Evolutionary conservation across 2,113 vertebrate species (phyloP), one percentile per base, ranked within the genome.

Genomic region (Uropsilus gracilis): DNA sequence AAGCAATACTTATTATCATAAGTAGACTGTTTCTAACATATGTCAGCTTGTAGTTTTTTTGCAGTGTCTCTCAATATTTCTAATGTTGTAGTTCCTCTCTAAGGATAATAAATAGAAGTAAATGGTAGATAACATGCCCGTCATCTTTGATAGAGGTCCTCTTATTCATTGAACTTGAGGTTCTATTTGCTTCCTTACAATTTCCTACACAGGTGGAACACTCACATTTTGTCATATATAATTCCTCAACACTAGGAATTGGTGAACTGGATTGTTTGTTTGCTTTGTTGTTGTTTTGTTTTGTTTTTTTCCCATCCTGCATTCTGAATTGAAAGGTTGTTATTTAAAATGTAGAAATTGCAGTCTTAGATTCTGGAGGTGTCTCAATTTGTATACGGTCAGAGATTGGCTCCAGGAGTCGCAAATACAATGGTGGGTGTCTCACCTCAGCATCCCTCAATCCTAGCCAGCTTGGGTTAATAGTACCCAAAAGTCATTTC

Each of bases 401-500:
- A 0, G 44, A 80, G 42, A 86, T 5, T 95, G 75, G 44, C 91
- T 95, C 61, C 28, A 66, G 64, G 83, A 46, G 34, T 94, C 89
- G 7, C 12, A 92, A 87, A 92, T 48, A 66, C 6, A 16, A 34
- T 88, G 17, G 64, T 69, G 78, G 37, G 14, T 37, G 28, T 84
- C 93, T 95, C 48, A 87, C 59, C 46, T 94, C 32, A 0, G 32
- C 6, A 6, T 92, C 82, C 32, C 42, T 77, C 83, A 95, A 75
- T 87, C 71, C 34, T 28, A 93, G 89, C 71, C 93, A 97, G 12
- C 17, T 50, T 44, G 8, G 73, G 69, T 82, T 95, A 95, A 96
- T 95, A 91, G 80, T 86, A 26, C 83, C 94, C 94, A 81, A 95
- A 95, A 95, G 91, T 95, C 80, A 80, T 95, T 92, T 75, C 90